phyloP scores from a whole-genome alignment of 2,113 vertebrate species.

The Phylloscopus trochilus region DNA sequence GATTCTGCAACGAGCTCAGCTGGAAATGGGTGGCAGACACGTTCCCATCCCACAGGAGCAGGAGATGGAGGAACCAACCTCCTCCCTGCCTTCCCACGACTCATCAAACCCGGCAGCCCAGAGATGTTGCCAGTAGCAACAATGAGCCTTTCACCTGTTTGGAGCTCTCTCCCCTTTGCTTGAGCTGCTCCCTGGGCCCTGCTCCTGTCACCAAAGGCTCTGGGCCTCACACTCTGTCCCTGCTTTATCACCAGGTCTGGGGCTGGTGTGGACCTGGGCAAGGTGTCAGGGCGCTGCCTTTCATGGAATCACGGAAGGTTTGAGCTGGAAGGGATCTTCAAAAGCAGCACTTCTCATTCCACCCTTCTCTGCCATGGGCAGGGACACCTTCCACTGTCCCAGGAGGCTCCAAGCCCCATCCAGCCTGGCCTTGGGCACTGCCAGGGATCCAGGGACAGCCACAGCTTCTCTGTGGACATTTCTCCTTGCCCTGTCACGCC shows the following conservation, averaged over 20 bases:
- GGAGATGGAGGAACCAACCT: not conserved
- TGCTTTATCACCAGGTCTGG: fast-evolving
- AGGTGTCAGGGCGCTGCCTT: not conserved
- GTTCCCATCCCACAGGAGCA: not conserved
- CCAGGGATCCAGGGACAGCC: not conserved
- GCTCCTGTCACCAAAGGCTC: not conserved
- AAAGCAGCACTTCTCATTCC: not conserved
- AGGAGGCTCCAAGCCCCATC: fast-evolving
- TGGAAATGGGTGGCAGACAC: not conserved
- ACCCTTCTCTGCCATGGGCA: not conserved
- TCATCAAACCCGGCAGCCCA: not conserved
- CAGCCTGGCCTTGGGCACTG: fast-evolving
- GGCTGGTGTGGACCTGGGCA: not conserved
- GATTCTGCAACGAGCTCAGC: not conserved
- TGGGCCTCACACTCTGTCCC: fast-evolving
- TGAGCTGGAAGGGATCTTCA: not conserved
- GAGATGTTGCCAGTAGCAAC: constrained; percentile 39
- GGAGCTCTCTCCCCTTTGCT: not conserved
- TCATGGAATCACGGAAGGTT: not conserved
- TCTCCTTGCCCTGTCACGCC: not conserved
- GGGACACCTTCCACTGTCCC: fast-evolving
- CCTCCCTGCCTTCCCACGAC: constrained; percentile 33
- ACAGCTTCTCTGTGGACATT: not conserved
- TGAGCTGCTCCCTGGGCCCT: not conserved
- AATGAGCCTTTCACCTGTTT: not conserved